Percentiles rank a stretch among this genome's conserved stretches.
Evolutionary conservation across 2,113 vertebrate species (phyloP).

Genomic region (Callopanchax toddi): DNA sequence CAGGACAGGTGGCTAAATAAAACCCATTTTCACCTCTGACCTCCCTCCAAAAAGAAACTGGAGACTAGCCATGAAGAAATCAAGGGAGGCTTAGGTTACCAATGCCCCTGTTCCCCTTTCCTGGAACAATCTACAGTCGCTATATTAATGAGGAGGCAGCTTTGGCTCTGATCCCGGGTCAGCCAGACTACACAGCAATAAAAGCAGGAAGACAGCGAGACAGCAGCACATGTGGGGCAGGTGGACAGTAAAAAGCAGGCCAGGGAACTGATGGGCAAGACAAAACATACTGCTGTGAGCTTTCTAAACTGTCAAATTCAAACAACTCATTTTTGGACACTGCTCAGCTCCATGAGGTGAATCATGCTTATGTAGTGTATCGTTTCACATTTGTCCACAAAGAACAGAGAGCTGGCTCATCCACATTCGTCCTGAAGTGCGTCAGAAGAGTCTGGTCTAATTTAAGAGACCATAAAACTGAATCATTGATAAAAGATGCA

Average conservation of each 20-base stretch:
- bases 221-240: slow-evolving; percentile 18
- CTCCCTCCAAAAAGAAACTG: slow-evolving; percentile 67
- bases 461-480: slow-evolving; percentile 4
- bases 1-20: slow-evolving; percentile 73
- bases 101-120: slow-evolving; percentile 61
- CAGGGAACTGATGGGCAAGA: not conserved
- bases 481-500: not conserved
- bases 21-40: slow-evolving; percentile 72
- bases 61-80: slow-evolving; percentile 56
- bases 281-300: not conserved
- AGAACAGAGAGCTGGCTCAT: slow-evolving; percentile 31
- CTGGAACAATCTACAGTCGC: slow-evolving; percentile 71
- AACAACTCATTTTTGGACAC: not conserved
- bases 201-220: slow-evolving; percentile 41
- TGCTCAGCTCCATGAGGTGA: slow-evolving; percentile 35
- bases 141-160: slow-evolving; percentile 58
- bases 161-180: slow-evolving; percentile 35
- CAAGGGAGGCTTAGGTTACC: slow-evolving; percentile 66
- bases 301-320: slow-evolving; percentile 3
- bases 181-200: slow-evolving; percentile 16
- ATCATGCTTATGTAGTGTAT: slow-evolving; percentile 46
- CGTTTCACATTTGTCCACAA: slow-evolving; percentile 38
- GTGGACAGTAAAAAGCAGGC: slow-evolving; percentile 10
- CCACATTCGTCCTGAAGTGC: slow-evolving; percentile 10
- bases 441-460: slow-evolving; percentile 24